A percentile compares a stretch with the other conserved stretches of the same genome.
These are phyloP conservation scores for Himantopus leucocephalus DNA, from an alignment of 2,113 vertebrate species.

Conservation along the genomic window DNA sequence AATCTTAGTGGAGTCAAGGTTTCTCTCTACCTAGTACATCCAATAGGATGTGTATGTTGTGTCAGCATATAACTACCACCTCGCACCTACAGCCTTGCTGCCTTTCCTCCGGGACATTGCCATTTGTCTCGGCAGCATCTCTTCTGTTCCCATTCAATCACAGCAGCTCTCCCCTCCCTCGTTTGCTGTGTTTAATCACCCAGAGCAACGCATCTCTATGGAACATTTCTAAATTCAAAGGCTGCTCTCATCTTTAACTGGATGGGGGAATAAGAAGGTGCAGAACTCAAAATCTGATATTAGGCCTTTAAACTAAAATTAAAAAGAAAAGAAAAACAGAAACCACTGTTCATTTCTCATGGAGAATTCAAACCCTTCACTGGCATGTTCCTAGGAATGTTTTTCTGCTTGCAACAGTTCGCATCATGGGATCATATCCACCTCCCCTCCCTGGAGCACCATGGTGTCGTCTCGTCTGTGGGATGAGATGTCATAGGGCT, in stretches of 20 bases:
- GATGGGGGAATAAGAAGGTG: neutral
- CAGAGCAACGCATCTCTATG: neutral
- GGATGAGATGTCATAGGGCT: constrained; percentile 73
- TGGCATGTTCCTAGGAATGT: constrained; percentile 52
- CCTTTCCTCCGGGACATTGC: neutral
- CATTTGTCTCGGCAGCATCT: neutral
- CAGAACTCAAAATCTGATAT: constrained; percentile 22
- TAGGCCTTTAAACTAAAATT: constrained; percentile 27
- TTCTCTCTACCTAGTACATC: constrained; percentile 30
- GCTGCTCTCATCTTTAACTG: neutral
- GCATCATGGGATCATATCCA: neutral
- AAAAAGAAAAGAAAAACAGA: neutral
- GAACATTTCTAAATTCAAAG: neutral
- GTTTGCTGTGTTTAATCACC: neutral
- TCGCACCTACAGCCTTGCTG: neutral
- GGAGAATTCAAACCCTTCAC: constrained; percentile 61
- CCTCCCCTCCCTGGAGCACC: neutral
- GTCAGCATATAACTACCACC: neutral
- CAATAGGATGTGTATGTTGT: constrained; percentile 21
- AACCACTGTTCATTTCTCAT: constrained; percentile 45
- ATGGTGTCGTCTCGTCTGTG: accelerated
- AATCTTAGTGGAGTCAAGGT: neutral
- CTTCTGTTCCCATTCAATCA: neutral
- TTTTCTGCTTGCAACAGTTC: neutral
- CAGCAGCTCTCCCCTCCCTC: neutral